Percentiles rank a stretch among this genome's conserved stretches.
Evolutionary conservation across 2,888 invertebrate species (phyloP).

Genomic region (Philaethria dido): DNA sequence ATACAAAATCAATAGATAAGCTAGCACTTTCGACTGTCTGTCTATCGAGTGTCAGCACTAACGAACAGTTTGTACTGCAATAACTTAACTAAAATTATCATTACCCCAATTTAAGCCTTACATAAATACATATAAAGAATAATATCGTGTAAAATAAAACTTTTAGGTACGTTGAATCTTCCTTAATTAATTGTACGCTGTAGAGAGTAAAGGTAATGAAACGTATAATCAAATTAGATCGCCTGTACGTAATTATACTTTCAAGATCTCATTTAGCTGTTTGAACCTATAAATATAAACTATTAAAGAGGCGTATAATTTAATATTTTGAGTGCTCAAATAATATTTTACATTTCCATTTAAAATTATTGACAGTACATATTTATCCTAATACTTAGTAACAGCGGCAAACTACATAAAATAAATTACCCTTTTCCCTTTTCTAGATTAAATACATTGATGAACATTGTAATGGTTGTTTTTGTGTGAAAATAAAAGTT

Average conservation of each 20-base stretch:
- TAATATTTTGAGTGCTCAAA: background rate
- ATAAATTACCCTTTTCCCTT: background rate
- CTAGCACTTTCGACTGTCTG: constrained; percentile 38
- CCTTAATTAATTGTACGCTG: constrained; percentile 30
- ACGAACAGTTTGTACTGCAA: constrained; percentile 31
- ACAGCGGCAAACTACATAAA: background rate
- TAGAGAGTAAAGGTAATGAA: constrained; percentile 31
- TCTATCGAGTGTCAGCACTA: constrained; percentile 39
- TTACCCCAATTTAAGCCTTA: constrained; percentile 18
- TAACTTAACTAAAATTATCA: constrained; percentile 14
- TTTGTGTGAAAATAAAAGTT: too few relatives aligned
- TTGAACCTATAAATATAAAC: constrained; percentile 9
- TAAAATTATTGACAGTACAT: background rate
- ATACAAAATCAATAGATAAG: constrained; percentile 34
- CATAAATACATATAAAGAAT: background rate
- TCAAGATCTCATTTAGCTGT: constrained; percentile 3
- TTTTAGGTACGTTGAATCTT: constrained; percentile 8
- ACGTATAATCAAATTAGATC: constrained; percentile 36
- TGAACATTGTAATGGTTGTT: too few relatives aligned
- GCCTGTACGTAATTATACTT: constrained; percentile 13
- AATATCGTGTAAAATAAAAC: constrained; percentile 8
- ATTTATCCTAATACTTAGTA: background rate
- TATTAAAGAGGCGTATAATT: background rate
- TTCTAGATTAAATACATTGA: too few relatives aligned
- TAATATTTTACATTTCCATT: background rate